These are phyloP conservation scores for Andrena chrysosceles DNA, from an alignment of 2,888 invertebrate species.

Conservation along the genomic window DNA sequence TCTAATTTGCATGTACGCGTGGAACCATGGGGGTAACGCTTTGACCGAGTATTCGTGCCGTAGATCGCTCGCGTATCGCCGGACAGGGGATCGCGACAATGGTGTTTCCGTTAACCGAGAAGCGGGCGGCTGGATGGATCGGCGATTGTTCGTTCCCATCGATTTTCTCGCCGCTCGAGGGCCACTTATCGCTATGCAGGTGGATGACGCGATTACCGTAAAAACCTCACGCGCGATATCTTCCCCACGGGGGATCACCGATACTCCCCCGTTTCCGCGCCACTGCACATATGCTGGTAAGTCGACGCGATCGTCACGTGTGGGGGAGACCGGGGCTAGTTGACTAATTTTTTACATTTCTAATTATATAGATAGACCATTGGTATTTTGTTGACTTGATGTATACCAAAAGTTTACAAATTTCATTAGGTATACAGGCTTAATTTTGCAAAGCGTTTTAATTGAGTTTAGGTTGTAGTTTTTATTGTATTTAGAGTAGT, in stretches of 20 bases:
- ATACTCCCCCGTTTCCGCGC: conserved; percentile 1
- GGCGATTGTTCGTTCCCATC: conserved; percentile 10
- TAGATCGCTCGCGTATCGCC: conserved; percentile 33
- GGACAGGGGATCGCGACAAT: neutral
- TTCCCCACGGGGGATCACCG: neutral
- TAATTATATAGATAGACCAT: too few relatives aligned
- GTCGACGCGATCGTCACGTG: conserved; percentile 14
- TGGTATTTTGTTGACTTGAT: too few relatives aligned
- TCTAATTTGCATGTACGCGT: neutral
- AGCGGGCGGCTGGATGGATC: conserved; percentile 44
- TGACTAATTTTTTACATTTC: too few relatives aligned
- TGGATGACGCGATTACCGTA: conserved; percentile 18
- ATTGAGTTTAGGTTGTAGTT: too few relatives aligned
- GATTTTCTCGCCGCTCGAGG: conserved; percentile 43
- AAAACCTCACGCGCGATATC: conserved; percentile 29
- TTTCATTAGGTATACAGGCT: too few relatives aligned
- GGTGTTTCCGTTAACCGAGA: conserved; percentile 45
- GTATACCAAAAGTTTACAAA: too few relatives aligned
- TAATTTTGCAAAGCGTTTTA: too few relatives aligned
- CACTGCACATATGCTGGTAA: conserved; percentile 23
- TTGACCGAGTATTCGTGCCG: neutral
- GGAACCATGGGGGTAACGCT: conserved; percentile 31
- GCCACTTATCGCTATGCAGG: conserved; percentile 57
- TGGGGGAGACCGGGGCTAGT: too few relatives aligned
- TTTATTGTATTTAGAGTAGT: too few relatives aligned